Base-by-base conservation (phyloP, 2,888 invertebrate species). In the Furcula furcula region DNA sequence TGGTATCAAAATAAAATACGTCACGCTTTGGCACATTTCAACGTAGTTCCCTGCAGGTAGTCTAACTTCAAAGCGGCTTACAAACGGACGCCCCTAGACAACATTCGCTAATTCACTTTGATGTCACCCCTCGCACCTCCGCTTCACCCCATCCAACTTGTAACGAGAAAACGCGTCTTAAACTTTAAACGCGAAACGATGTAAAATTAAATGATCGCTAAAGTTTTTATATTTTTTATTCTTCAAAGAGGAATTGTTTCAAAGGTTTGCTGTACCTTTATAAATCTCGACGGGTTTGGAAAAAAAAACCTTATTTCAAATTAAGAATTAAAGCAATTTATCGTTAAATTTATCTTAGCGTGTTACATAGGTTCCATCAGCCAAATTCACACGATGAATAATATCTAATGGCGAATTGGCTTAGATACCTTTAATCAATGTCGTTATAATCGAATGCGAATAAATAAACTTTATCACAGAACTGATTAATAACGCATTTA, bases 61-160 rank as follows among this genome's bases (percentile, higher is more conserved):
- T 73, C 64, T 61, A 72, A 83, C 82, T 80, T 86, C 86, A 88
- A 87, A 88, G 85, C 79, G 69, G 80, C 79, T 82, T 76, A 85
- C 82, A 81, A 81, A 73, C 82, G 82, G 83, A 84, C 84, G 80
- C 87, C 85, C 85, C 79, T 76, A 85, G 84, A 86, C 85, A 87
- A 86, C 86, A 84, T 82, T 85, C 81, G 82, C 78, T 88, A 87
- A 88, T 87, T 88, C 85, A 77, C 87, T 88, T 88, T 88, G 86
- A 88, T 86, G 83, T 86, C 70, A 62, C 72, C 77, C 79, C 73
- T 65, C 66, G 51, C 59, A 52, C 66, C 62, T 61, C 62, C 55
- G 50, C 48, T 45, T 50, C 49, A 43, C 55, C 55, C 59, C 49
- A 52, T 55, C 50, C 61, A 45, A 37, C 48, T 46, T 52, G 71